A percentile compares a stretch with the other conserved stretches of the same genome.
These are phyloP conservation scores for Trichacis sp. DNA, from an alignment of 2,888 invertebrate genomes.

Conservation along the genomic window DNA sequence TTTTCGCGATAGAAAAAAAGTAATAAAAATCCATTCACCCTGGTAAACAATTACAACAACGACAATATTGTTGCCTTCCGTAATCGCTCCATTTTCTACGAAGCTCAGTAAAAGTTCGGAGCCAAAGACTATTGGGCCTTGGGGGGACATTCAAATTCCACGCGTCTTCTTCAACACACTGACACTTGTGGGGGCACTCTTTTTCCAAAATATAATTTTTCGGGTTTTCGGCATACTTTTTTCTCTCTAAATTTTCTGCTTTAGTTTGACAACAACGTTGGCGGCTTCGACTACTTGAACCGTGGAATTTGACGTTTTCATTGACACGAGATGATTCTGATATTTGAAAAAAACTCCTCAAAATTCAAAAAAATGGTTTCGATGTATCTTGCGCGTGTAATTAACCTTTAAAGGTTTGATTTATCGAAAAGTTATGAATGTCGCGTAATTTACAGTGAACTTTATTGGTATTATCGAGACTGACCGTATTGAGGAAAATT, in stretches of 20 bases:
- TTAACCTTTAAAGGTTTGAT: background rate
- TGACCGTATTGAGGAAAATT: background rate
- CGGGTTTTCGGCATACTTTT: background rate
- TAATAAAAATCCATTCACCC: constrained; percentile 41
- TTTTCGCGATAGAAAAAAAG: too few relatives aligned
- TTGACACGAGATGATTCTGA: background rate
- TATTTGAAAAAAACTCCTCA: background rate
- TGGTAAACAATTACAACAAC: constrained; percentile 54
- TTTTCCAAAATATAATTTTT: constrained; percentile 28
- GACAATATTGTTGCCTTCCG: constrained; percentile 52
- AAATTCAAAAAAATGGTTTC: too few relatives aligned
- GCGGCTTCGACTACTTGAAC: background rate
- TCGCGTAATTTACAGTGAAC: too few relatives aligned
- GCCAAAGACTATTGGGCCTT: constrained; percentile 57
- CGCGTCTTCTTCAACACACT: constrained; percentile 57
- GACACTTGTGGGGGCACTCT: constrained; percentile 52
- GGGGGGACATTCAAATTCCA: constrained; percentile 60
- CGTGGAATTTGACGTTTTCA: background rate
- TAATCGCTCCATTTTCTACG: constrained; percentile 62
- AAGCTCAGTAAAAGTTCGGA: constrained; percentile 56
- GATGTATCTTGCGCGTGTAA: too few relatives aligned
- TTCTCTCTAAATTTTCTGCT: background rate
- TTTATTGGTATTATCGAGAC: background rate
- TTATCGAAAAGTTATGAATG: background rate
- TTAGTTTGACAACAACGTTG: background rate